Base-by-base conservation (phyloP, 2,797 vertebrate species). In the Sphenopsis melanotis region DNA sequence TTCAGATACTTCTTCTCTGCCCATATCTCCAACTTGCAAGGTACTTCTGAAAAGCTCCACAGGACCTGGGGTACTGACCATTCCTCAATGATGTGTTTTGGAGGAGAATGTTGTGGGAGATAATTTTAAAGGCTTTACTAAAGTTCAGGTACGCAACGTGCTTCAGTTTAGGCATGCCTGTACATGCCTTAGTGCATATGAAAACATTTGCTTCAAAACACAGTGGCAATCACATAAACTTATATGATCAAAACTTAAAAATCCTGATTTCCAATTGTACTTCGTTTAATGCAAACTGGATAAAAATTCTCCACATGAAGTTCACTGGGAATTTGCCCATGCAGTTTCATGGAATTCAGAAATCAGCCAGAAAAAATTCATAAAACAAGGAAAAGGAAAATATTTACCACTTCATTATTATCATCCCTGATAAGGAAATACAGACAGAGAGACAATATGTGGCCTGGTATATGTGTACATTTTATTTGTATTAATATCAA, bases 121-220 rank as follows among this genome's bases (percentile, higher is more conserved):
- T 49, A 12, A 49, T 55, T 46, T 36, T 14, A 37, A 69, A 49
- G 16, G 11, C 11, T 42, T 41, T 61, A 29, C 6, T n/a, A 7
- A 68, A 17, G 3, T 29, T 75, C 36, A 29, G 3, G 14, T 24
- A 55, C 2, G 7, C 26, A 55, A 2, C 0, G 0, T 29, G 14
- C 14, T 60, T 78, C 49, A n/a, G 7, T 26, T 44, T 66, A 61
- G n/a, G 17, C 24, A 20, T 24, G 24, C 6, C 19, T 15, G n/a
- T 68, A 13, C 5, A 6, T 3, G 3, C 11, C 56, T 52, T 17
- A 52, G 10, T 17, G 24, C 7, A 27, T 32, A 27, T 34, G 13
- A 37, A 71, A 79, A 20, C 2, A 9, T 41, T 69, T 87, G 10
- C 32, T 66, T 55, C 37, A 69, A 87, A 30, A 32, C 32, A 37